Evolutionary conservation across 2,113 vertebrate genomes (phyloP).

Genomic region (Reinhardtius hippoglossoides): DNA sequence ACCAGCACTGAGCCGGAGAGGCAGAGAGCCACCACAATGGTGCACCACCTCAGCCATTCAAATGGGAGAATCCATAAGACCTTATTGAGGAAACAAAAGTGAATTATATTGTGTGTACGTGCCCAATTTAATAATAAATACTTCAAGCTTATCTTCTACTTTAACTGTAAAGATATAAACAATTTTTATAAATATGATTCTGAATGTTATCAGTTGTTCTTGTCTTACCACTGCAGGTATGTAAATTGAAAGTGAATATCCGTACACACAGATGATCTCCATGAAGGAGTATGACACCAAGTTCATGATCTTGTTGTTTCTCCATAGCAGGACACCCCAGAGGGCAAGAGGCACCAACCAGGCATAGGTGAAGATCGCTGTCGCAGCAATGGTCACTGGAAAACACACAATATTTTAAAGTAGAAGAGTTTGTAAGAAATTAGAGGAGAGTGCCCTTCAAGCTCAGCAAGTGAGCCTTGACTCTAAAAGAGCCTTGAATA

Average conservation of each 20-base stretch:
- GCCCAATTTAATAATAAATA: not conserved
- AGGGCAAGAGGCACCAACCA: conserved; percentile 94
- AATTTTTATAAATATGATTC: too few relatives aligned
- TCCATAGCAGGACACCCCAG: conserved; percentile 95
- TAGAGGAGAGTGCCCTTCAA: not conserved
- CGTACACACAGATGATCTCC: conserved; percentile 96
- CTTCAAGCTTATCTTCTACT: not conserved
- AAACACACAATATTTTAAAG: conserved; percentile 33
- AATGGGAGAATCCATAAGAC: conserved; percentile 91
- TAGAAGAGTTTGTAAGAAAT: not conserved
- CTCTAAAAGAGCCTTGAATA: conserved; percentile 41
- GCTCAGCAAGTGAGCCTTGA: not conserved
- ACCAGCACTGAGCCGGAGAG: conserved; percentile 93
- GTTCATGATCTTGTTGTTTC: conserved; percentile 92
- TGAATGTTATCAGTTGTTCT: not conserved
- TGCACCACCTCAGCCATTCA: conserved; percentile 88
- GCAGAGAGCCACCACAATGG: conserved; percentile 87
- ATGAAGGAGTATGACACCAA: conserved; percentile 94
- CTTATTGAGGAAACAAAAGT: conserved; percentile 70
- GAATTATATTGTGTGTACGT: not conserved
- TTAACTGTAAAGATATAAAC: too few relatives aligned
- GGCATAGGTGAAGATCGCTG: conserved; percentile 92
- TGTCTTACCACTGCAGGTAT: conserved; percentile 93
- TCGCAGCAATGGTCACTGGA: conserved; percentile 94
- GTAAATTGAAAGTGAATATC: conserved; percentile 95